A percentile compares a stretch with the other conserved stretches of the same genome.
phyloP scores from a whole-genome alignment of 2,113 vertebrate genomes.

The Protomyctophum bolini region DNA sequence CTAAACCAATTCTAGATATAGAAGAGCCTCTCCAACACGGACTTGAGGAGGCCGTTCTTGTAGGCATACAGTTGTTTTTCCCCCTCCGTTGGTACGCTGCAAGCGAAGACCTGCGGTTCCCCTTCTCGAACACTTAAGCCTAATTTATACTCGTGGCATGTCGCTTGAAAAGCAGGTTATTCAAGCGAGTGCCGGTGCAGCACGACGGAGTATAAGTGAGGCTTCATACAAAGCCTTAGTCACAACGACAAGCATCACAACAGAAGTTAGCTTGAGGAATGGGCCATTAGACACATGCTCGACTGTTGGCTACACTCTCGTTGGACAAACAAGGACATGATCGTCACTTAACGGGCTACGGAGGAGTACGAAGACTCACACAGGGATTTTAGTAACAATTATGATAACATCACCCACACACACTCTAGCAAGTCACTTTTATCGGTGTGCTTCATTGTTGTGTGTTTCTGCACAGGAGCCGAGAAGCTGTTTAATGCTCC shows the following conservation, averaged over 20 bases:
- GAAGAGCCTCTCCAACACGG: conserved; percentile 19
- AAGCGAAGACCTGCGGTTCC: conserved; percentile 34
- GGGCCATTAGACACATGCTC: conserved; percentile 35
- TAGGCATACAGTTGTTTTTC: conserved; percentile 12
- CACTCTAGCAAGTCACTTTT: conserved; percentile 28
- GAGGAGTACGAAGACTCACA: conserved; percentile 55
- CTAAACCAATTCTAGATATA: conserved; percentile 22
- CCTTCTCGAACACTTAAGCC: conserved; percentile 18
- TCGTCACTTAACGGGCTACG: conserved; percentile 43
- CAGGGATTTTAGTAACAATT: conserved; percentile 53
- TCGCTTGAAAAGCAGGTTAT: too few species aligned
- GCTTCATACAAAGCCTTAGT: conserved; percentile 17
- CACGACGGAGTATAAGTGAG: too few species aligned
- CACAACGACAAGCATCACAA: conserved; percentile 30
- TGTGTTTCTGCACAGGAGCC: conserved; percentile 22
- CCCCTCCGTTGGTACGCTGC: not conserved
- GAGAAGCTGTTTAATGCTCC: conserved; percentile 30
- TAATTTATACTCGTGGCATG: too few species aligned
- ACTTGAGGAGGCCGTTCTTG: conserved; percentile 20
- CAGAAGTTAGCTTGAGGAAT: conserved; percentile 41
- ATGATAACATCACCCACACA: conserved; percentile 30
- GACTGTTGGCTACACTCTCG: conserved; percentile 33
- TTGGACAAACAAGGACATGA: conserved; percentile 34
- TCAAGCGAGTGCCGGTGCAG: too few species aligned
- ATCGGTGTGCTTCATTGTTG: conserved; percentile 3